Evolutionary conservation across 2,797 vertebrate genomes (phyloP).

Genomic region (Sarcophilus harrisii): DNA sequence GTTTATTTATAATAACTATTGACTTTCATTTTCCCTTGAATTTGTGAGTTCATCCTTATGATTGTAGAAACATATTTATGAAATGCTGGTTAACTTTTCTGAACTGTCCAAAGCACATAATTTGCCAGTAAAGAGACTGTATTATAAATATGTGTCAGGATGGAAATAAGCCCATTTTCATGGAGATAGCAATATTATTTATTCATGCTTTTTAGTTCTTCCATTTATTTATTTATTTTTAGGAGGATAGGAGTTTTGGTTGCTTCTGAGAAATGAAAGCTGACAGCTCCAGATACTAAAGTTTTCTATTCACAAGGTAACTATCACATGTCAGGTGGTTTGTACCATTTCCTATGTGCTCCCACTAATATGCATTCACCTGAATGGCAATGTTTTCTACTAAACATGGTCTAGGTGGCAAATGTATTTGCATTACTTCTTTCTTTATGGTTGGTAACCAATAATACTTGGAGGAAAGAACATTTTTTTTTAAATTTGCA

Average conservation of each 20-base stretch:
- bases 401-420: not conserved
- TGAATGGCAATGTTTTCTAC: not conserved
- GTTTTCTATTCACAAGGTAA: not conserved
- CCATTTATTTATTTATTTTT: slow-evolving; percentile 37
- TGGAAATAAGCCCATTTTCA: slow-evolving; percentile 23
- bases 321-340: not conserved
- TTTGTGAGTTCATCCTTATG: slow-evolving; percentile 17
- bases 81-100: slow-evolving; percentile 48
- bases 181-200: slow-evolving; percentile 17
- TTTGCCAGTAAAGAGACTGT: not conserved
- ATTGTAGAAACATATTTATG: not conserved
- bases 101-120: not conserved
- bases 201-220: not conserved
- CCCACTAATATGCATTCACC: not conserved
- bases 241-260: not conserved
- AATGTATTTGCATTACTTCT: not conserved
- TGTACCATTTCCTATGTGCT: not conserved
- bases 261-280: not conserved
- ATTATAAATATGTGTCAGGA: slow-evolving; percentile 39
- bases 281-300: not conserved
- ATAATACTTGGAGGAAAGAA: not conserved
- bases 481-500: slow-evolving; percentile 27
- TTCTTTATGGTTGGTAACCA: not conserved
- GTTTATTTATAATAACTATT: slow-evolving; percentile 56
- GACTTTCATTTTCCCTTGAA: slow-evolving; percentile 60